Conservation (phyloP, 2,888 invertebrate genomes). For the Dynastes grantii region DNA sequence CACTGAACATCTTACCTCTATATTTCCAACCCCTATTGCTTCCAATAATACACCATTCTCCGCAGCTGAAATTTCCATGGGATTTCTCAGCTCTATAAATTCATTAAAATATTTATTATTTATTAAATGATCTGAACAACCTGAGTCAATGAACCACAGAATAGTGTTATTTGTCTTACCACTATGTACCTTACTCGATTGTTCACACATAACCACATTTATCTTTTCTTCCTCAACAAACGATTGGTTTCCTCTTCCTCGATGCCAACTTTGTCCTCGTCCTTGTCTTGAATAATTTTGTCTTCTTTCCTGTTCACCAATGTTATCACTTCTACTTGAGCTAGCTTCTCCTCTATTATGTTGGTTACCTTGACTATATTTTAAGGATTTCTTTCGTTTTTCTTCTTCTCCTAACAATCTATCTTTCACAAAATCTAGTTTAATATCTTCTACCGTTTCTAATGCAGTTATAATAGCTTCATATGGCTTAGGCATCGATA, state of each 20-base stretch:
- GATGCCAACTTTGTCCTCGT: background rate
- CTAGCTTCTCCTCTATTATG: background rate
- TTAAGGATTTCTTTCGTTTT: background rate
- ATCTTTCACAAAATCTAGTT: too few species aligned
- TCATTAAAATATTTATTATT: constrained; percentile 4
- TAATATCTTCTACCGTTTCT: too few species aligned
- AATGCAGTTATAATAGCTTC: too few species aligned
- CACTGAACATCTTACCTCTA: background rate
- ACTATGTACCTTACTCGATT: background rate
- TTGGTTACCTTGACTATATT: background rate
- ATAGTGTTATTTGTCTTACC: background rate
- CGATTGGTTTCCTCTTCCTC: constrained; percentile 1
- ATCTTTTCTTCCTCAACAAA: background rate
- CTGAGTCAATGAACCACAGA: background rate
- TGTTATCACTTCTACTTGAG: background rate
- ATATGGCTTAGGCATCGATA: too few species aligned
- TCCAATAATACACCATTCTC: background rate
- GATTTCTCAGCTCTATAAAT: background rate
- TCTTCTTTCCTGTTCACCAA: background rate
- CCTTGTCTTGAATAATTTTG: background rate
- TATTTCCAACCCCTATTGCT: background rate
- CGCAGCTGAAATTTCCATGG: background rate
- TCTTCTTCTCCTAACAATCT: too few species aligned
- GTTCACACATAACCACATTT: background rate
- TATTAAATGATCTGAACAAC: constrained; percentile 6